phyloP scores from a whole-genome alignment of 2,113 vertebrate genomes.

The Reinhardtius hippoglossoides region DNA sequence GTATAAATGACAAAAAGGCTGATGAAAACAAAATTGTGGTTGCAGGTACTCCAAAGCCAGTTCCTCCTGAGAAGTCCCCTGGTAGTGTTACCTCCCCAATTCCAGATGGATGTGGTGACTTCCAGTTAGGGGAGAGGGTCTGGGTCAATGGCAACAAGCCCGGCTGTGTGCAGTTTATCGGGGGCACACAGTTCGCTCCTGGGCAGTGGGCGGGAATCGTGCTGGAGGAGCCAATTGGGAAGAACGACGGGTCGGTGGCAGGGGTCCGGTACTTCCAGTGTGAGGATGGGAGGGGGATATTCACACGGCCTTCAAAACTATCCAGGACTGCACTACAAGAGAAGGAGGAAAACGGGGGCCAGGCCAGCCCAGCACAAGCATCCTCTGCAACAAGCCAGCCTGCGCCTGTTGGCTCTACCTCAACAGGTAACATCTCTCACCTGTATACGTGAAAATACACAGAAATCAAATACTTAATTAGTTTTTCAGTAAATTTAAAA shows the following conservation, averaged over 20 bases:
- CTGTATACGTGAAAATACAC: too few species aligned
- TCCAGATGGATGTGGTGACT: slow-evolving; percentile 87
- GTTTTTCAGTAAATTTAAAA: too few species aligned
- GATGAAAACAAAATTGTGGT: neutral
- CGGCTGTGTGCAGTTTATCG: slow-evolving; percentile 93
- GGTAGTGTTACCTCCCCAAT: slow-evolving; percentile 67
- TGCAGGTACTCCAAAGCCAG: slow-evolving; percentile 82
- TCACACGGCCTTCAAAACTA: slow-evolving; percentile 94
- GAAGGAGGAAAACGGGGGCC: slow-evolving; percentile 87
- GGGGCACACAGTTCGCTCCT: slow-evolving; percentile 93
- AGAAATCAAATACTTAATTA: too few species aligned
- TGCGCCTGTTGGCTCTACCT: slow-evolving; percentile 54
- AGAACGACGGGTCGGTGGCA: slow-evolving; percentile 94
- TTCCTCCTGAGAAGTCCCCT: slow-evolving; percentile 73
- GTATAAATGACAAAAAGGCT: neutral
- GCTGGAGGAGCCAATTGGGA: slow-evolving; percentile 92
- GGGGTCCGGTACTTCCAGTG: slow-evolving; percentile 95
- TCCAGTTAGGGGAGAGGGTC: slow-evolving; percentile 89
- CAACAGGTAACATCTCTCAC: slow-evolving; percentile 46
- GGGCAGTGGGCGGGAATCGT: slow-evolving; percentile 97
- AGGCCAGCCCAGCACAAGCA: slow-evolving; percentile 70
- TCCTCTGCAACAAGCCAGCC: slow-evolving; percentile 1
- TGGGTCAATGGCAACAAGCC: slow-evolving; percentile 97
- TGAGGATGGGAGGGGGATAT: slow-evolving; percentile 91
- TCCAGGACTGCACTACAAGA: slow-evolving; percentile 80